Conservation (phyloP, 2,888 invertebrate species). For the Elmis aenea region DNA sequence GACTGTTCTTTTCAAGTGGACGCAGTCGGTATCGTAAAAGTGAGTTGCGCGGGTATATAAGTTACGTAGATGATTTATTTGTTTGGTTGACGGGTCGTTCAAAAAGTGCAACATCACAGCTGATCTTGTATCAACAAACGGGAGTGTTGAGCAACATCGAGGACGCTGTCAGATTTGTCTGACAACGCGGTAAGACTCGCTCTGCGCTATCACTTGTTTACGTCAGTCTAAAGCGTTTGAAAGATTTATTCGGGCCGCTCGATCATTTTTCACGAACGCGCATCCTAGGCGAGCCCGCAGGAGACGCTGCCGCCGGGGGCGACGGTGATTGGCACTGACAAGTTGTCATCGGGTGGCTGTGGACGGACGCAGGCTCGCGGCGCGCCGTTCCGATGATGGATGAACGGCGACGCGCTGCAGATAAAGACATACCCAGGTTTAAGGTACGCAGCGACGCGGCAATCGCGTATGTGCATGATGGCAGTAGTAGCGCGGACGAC, state of each 20-base stretch:
- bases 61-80: slow-evolving; percentile 17
- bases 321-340: slow-evolving; percentile 39
- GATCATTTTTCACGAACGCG: slow-evolving; percentile 34
- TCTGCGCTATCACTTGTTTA: slow-evolving; percentile 35
- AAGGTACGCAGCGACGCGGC: slow-evolving; percentile 7
- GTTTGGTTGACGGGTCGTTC: slow-evolving; percentile 7
- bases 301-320: slow-evolving; percentile 23
- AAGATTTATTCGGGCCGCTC: slow-evolving; percentile 34
- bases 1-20: too few relatives aligned
- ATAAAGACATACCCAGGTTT: neutral
- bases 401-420: slow-evolving; percentile 33
- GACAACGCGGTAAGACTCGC: slow-evolving; percentile 32
- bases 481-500: slow-evolving; percentile 29
- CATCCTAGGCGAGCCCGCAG: slow-evolving; percentile 19
- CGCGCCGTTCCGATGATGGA: slow-evolving; percentile 35
- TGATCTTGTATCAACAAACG: slow-evolving; percentile 20
- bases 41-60: too few relatives aligned
- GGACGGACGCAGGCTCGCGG: slow-evolving; percentile 31
- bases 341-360: slow-evolving; percentile 38
- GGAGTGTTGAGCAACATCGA: slow-evolving; percentile 22
- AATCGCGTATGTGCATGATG: slow-evolving; percentile 39
- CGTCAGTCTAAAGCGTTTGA: slow-evolving; percentile 34
- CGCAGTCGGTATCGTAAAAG: too few relatives aligned
- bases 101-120: slow-evolving; percentile 17
- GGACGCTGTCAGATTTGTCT: slow-evolving; percentile 35